Evolutionary conservation across 1,140 invertebrate genomes (phyloP), one percentile per base, ranked within the genome.

Genomic region (Drosophila littoralis): DNA sequence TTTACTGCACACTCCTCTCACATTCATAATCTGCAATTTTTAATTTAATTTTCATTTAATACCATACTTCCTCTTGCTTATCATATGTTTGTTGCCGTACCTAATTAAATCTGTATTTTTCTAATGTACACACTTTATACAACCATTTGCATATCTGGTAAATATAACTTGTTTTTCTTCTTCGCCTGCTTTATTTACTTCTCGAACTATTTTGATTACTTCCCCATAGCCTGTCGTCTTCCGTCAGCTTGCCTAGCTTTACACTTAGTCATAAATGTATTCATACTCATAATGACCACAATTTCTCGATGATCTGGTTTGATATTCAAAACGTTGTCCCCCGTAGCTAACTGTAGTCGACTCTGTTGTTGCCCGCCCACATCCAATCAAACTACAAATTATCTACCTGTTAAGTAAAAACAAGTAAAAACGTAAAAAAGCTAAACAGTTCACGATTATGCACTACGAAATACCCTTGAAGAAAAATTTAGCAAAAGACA

Each of bases 191-290:
- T 13, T 35, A 13, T 9, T 33, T 40, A 54, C 38, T 48, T 40
- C 9, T 13, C 15, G 12, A 28, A 28, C 13, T 6, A 38, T 48
- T 22, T 35, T 54, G 38, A 66, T 52, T 58, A 48, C 38, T 61
- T 69, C 35, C 57, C 55, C 13, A 69, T 42, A 45, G 50, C 10
- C 22, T 36, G 54, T 59, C 48, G 54, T 59, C 48, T 46, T 74
- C 71, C 50, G 71, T 57, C 50, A 69, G 55, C 15, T 45, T 7
- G 36, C 40, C 43, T 50, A 13, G 43, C 61, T 38, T 51, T 45
- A 43, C 52, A 60, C 17, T 74, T 74, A 74, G 71, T 74, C 71
- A 74, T 74, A 55, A 61, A 69, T 50, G 8, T 60, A 60, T 68
- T 45, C 48, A 50, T 50, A 68, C 12, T 40, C 12, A 35, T 57